phyloP scores from a whole-genome alignment of 2,113 vertebrate species.

The Tachycineta bicolor region DNA sequence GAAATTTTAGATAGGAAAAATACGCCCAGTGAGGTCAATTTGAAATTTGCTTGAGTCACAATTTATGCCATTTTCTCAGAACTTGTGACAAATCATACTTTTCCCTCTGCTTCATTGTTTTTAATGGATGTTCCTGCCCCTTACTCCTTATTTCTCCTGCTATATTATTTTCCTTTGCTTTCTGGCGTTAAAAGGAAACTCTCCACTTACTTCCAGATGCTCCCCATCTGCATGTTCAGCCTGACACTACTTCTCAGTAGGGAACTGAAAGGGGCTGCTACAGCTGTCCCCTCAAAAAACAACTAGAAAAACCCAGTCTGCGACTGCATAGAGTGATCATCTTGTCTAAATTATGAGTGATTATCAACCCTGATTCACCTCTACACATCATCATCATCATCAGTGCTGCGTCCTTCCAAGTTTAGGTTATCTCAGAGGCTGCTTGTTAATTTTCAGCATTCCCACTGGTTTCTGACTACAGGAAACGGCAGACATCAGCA shows the following conservation, averaged over 20 bases:
- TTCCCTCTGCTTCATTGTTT: background rate
- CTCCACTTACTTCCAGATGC: background rate
- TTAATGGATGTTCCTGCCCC: background rate
- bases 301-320: background rate
- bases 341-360: background rate
- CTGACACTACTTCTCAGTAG: background rate
- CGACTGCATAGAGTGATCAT: background rate
- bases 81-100: background rate
- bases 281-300: background rate
- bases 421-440: background rate
- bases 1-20: background rate
- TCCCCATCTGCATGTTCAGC: background rate
- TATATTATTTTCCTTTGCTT: background rate
- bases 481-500: background rate
- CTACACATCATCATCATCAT: background rate
- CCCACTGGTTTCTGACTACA: background rate
- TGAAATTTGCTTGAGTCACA: background rate
- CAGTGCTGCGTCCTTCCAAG: background rate
- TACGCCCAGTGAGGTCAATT: background rate
- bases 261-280: background rate
- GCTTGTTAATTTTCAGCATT: conserved; percentile 27
- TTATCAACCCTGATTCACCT: background rate
- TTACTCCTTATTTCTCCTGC: background rate
- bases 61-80: background rate
- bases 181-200: background rate